These are phyloP conservation scores for Myotis findleyi DNA, from an alignment of 2,797 vertebrate genomes.

Conservation along the genomic window DNA sequence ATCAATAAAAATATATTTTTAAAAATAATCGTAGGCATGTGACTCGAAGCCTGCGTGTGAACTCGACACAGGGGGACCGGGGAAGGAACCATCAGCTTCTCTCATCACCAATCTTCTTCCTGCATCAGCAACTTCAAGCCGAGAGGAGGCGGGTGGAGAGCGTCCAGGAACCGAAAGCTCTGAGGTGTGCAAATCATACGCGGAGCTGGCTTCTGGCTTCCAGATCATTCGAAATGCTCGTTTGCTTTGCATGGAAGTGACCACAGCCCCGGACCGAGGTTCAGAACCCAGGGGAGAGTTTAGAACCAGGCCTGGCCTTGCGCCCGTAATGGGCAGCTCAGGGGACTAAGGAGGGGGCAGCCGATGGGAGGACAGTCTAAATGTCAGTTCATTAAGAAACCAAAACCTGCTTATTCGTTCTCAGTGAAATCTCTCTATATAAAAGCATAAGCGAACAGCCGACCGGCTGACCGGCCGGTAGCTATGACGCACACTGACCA, in stretches of 20 bases:
- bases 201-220: neutral
- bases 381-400: neutral
- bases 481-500: too few relatives aligned
- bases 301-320: neutral
- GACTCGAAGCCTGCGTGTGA: neutral
- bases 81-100: neutral
- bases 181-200: neutral
- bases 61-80: neutral
- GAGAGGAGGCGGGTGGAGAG: too few relatives aligned
- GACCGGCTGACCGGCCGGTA: too few relatives aligned
- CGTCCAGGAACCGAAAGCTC: neutral
- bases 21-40: neutral
- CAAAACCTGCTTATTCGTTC: neutral
- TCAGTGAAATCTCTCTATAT: neutral
- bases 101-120: neutral
- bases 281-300: neutral
- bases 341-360: neutral
- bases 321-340: neutral
- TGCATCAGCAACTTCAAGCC: fast-evolving
- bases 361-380: neutral
- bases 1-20: too few relatives aligned
- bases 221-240: neutral
- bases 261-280: neutral
- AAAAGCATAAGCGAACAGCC: too few relatives aligned
- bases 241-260: neutral